Base-by-base conservation (phyloP, 2,888 invertebrate species). In the Geophilus truncorum region DNA sequence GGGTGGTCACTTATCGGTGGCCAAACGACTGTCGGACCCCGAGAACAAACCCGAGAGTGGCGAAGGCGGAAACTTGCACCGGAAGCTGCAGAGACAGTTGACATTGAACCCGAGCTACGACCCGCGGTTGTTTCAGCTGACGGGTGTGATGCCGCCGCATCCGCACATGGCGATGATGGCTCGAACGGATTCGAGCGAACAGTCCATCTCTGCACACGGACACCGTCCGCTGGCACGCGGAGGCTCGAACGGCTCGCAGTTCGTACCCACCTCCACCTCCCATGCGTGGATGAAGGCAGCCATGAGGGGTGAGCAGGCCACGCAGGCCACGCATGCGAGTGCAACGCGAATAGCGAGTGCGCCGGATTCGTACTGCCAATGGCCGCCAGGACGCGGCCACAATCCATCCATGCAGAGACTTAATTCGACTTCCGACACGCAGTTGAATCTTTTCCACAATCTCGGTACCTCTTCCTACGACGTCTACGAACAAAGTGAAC, bases 81-180 rank as follows among this genome's bases (percentile, higher is more conserved):
- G 92, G 81, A 94, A 94, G 86, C 88, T 95, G 36, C 92, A 92
- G 83, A 89, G 95, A 5, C 94, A 94, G 85, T 88, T 94, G 76
- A 93, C 94, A 15, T 87, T 95, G n/a, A 94, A 94, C 87, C 94
- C 94, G 0, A 89, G 89, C 23, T 92, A 92, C 83, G 95, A 95
- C 88, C 93, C 94, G 5, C 89, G 94, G 81, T 87, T 92, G 79
- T 88, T 88, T 84, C 89, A 84, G 30, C 81, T 83, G 83, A 62
- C 81, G 28, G 57, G 18, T 18, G 36, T 23, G 23, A 36, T 75
- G 18, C 76, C 51, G 28, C 45, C 76, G 12, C 51, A 51, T 15
- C 81, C 77, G 5, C 79, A 81, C 36, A 40, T 79, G 51, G 32
- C 75, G 62, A 76, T 77, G 77, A 79, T 0, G 81, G 80, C 10